Evolutionary conservation across 2,113 vertebrate species (phyloP).

Genomic region (Crypturellus undulatus): DNA sequence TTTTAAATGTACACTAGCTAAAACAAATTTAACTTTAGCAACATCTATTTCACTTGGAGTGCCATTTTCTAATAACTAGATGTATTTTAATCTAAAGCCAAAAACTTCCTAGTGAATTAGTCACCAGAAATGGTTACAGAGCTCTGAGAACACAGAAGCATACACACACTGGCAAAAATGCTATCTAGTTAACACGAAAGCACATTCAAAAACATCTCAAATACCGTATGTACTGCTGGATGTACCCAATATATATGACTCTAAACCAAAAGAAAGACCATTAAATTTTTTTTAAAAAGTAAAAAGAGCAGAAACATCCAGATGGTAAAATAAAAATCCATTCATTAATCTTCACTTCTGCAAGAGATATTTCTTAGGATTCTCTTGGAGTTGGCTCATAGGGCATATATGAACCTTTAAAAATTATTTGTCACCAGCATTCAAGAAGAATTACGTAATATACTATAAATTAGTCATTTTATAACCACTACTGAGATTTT

Average conservation of each 20-base stretch:
- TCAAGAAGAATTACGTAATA: background rate
- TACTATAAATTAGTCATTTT: background rate
- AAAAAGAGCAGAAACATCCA: background rate
- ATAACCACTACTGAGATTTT: background rate
- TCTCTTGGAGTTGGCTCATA: background rate
- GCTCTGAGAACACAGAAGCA: background rate
- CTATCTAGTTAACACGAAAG: conserved; percentile 16
- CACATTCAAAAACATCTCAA: conserved; percentile 6
- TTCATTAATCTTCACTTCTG: background rate
- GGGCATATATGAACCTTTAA: background rate
- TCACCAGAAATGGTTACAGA: background rate
- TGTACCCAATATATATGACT: background rate
- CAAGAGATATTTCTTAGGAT: background rate
- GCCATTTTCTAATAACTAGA: background rate
- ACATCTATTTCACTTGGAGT: background rate
- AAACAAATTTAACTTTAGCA: background rate
- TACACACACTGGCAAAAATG: background rate
- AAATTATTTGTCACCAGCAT: background rate
- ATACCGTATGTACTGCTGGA: background rate
- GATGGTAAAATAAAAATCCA: background rate
- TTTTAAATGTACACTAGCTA: background rate
- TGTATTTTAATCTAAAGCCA: background rate
- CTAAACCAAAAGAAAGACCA: background rate
- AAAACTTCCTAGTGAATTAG: background rate
- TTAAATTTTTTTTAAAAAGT: background rate